A percentile compares a stretch with the other conserved stretches of the same genome.
phyloP scores from a whole-genome alignment of 2,888 invertebrate species.

The Coenonympha glycerion region DNA sequence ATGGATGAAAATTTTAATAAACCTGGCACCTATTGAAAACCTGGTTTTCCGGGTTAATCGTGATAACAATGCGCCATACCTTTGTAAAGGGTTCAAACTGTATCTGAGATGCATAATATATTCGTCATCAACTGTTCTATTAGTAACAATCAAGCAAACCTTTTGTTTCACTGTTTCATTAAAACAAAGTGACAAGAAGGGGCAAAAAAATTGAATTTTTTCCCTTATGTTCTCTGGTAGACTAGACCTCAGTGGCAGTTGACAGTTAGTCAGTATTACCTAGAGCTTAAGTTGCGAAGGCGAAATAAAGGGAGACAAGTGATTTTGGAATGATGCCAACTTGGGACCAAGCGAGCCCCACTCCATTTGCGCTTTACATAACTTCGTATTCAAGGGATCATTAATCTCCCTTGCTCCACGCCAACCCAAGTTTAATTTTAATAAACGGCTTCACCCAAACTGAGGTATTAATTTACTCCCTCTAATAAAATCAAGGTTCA shows the following conservation, averaged over 20 bases:
- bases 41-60: too few species aligned
- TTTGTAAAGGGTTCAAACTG: too few species aligned
- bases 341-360: slow-evolving; percentile 59
- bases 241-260: slow-evolving; percentile 9
- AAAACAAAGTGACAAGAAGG: not conserved
- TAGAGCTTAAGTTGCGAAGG: slow-evolving; percentile 42
- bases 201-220: not conserved
- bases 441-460: slow-evolving; percentile 68
- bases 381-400: slow-evolving; percentile 73
- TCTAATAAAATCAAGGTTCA: slow-evolving; percentile 53
- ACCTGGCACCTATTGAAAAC: too few species aligned
- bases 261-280: slow-evolving; percentile 29
- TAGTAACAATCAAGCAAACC: too few species aligned
- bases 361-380: slow-evolving; percentile 73
- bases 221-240: not conserved
- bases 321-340: slow-evolving; percentile 73
- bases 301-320: slow-evolving; percentile 65
- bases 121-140: too few species aligned
- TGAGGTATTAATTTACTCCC: slow-evolving; percentile 64
- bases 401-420: slow-evolving; percentile 74
- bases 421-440: slow-evolving; percentile 72
- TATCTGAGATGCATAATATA: too few species aligned
- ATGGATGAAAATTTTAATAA: too few species aligned
- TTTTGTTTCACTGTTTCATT: too few species aligned
- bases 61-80: too few species aligned